phyloP scores from a whole-genome alignment of 2,888 invertebrate species.

The Drosophila limbata region DNA sequence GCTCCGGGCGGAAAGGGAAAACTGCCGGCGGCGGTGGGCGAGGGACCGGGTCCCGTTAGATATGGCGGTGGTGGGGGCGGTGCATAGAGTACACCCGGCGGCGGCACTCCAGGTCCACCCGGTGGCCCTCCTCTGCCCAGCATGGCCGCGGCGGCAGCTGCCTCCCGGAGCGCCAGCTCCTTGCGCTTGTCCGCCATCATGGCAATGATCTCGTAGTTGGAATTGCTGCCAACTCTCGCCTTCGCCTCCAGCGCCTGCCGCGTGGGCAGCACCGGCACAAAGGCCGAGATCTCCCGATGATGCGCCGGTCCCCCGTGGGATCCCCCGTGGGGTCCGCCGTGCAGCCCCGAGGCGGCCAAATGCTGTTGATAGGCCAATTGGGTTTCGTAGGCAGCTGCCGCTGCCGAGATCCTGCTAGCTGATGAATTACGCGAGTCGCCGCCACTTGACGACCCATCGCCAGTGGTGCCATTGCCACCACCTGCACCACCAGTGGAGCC shows the following conservation, averaged over 20 bases:
- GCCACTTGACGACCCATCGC: constrained; percentile 66
- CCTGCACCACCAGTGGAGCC: constrained; percentile 1
- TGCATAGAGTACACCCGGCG: constrained; percentile 87
- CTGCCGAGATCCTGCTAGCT: constrained; percentile 82
- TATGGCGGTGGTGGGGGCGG: constrained; percentile 89
- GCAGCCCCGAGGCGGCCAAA: constrained; percentile 85
- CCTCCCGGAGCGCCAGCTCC: constrained; percentile 91
- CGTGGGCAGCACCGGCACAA: constrained; percentile 95
- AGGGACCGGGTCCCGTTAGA: constrained; percentile 88
- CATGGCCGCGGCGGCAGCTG: constrained; percentile 89
- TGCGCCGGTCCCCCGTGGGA: constrained; percentile 78
- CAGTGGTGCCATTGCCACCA: constrained; percentile 29
- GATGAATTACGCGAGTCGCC: constrained; percentile 82
- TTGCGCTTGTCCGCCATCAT: constrained; percentile 96
- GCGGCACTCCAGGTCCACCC: constrained; percentile 87
- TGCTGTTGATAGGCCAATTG: constrained; percentile 90
- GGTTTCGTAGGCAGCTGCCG: constrained; percentile 87
- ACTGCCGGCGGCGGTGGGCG: constrained; percentile 87
- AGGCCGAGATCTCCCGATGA: constrained; percentile 93
- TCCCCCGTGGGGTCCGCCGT: constrained; percentile 71
- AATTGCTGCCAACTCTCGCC: constrained; percentile 87
- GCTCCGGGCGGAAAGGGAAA: constrained; percentile 90
- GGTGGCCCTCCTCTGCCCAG: constrained; percentile 87
- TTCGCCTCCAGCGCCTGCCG: constrained; percentile 87
- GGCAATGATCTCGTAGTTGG: constrained; percentile 93